Evolutionary conservation across 1,140 invertebrate species (phyloP).

Genomic region (Bombyx mori): DNA sequence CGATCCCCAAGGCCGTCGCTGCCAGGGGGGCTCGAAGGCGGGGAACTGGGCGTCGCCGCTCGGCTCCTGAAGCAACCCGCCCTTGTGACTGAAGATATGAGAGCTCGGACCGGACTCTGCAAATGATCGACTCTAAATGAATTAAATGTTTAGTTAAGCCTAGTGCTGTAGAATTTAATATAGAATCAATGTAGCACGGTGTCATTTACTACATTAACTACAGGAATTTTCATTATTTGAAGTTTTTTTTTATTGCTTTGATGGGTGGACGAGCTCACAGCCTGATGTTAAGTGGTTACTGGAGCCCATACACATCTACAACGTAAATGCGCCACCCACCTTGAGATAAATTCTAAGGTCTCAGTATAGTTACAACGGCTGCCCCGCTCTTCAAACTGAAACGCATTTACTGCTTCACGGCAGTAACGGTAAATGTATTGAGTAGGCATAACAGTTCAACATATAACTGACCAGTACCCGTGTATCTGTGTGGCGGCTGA

Average conservation of each 20-base stretch:
- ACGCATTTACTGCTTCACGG: background rate
- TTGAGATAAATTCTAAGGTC: background rate
- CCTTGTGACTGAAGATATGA: slow-evolving; percentile 63
- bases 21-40: slow-evolving; percentile 31
- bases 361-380: background rate
- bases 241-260: too few relatives aligned
- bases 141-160: too few relatives aligned
- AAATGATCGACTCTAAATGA: background rate
- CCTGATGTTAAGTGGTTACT: too few relatives aligned
- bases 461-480: slow-evolving; percentile 8
- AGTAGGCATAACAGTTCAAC: background rate
- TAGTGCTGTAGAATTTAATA: too few relatives aligned
- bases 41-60: slow-evolving; percentile 17
- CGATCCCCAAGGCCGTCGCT: slow-evolving; percentile 32
- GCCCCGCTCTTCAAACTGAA: too few relatives aligned
- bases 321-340: too few relatives aligned
- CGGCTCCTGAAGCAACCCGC: slow-evolving; percentile 46
- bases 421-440: background rate
- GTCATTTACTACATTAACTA: too few relatives aligned
- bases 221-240: too few relatives aligned
- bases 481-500: slow-evolving; percentile 39
- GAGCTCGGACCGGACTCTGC: slow-evolving; percentile 21
- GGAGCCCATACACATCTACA: background rate
- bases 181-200: too few relatives aligned
- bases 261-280: too few relatives aligned